Base-by-base conservation (phyloP, 2,797 vertebrate species). In the Pipistrellus pipistrellus region DNA sequence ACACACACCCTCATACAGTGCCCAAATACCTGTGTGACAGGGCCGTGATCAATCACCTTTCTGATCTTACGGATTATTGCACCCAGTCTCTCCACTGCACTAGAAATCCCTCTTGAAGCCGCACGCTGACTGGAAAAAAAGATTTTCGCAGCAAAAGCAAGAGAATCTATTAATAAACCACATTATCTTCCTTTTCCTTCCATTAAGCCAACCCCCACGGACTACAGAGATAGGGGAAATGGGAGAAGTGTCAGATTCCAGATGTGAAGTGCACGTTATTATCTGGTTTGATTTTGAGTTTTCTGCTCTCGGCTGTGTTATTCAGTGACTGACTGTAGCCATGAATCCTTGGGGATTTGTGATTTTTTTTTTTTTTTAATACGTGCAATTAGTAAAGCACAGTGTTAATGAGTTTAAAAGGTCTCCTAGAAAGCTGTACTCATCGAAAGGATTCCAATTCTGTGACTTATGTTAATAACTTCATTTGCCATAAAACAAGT, bases 291-390 rank as follows among this genome's bases (percentile, higher is more conserved):
- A 81, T 87, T 95, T 85, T 92, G 83, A 92, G 38, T 90, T 94
- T 38, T 84, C 72, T 78, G 21, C 4, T 57, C 32, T 86, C 51
- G 9, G 2, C 8, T 46, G 1, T 62, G 77, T 89, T 78, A 41
- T 6, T 17, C 48, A 78, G 48, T 91, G 81, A 12, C 77, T 82
- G 62, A 32, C 62, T 21, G 35, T 95, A n/a, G 6, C 69, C 18
- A 1, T 77, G 68, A 91, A 82, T 91, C 73, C 14, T 85, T 78
- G 41, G 73, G n/a, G 76, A 84, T 69, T 73, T 14, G 9, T 75
- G 51, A 15, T 93, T 46, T 90, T 93, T 94, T 88, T 93, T 94
- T 88, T 66, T 92, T 93, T 94, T 88, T 71, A 90, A 90, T 92
- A 76, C 27, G 23, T 51, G 41, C 57, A 44, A 21, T 86, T n/a